These are phyloP conservation scores for Parauchenoglanis ngamensis DNA, from an alignment of 2,797 vertebrate genomes.

Conservation along the genomic window DNA sequence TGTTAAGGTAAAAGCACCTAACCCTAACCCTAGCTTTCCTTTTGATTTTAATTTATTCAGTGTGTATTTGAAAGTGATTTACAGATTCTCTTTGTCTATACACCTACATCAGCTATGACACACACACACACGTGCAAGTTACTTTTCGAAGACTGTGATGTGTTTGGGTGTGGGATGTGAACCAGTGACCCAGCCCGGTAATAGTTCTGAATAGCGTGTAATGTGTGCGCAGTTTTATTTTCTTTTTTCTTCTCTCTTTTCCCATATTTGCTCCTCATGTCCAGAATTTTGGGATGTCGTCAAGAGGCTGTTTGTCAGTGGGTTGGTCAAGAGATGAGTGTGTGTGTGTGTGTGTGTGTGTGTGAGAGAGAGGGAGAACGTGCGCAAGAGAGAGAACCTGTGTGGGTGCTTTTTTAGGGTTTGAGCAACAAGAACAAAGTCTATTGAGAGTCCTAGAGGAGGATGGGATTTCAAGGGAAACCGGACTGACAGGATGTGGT, in stretches of 20 bases:
- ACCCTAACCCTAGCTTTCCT: not conserved
- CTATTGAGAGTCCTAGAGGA: constrained; percentile 16
- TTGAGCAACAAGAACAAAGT: constrained; percentile 27
- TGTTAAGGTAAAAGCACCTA: constrained; percentile 90
- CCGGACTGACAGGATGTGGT: not conserved
- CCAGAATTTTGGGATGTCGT: constrained; percentile 41
- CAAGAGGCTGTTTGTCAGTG: constrained; percentile 48
- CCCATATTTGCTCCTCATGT: constrained; percentile 36
- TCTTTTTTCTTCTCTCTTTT: constrained; percentile 16
- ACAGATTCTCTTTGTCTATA: constrained; percentile 40
- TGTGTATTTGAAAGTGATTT: constrained; percentile 15
- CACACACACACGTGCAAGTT: constrained; percentile 9
- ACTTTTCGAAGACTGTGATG: constrained; percentile 45
- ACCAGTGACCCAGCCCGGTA: constrained; percentile 41
- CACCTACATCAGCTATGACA: constrained; percentile 26
- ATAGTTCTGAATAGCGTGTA: constrained; percentile 36
- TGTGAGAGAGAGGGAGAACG: constrained; percentile 44
- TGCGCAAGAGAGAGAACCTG: constrained; percentile 19
- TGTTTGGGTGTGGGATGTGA: constrained; percentile 43
- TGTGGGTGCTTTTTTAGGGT: constrained; percentile 27
- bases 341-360: constrained; percentile 47
- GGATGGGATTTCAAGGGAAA: not conserved
- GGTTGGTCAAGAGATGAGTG: constrained; percentile 37
- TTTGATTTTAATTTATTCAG: not conserved
- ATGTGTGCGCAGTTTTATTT: not conserved